Conservation (phyloP, 2,888 invertebrate species). For the Xestia c-nigrum region DNA sequence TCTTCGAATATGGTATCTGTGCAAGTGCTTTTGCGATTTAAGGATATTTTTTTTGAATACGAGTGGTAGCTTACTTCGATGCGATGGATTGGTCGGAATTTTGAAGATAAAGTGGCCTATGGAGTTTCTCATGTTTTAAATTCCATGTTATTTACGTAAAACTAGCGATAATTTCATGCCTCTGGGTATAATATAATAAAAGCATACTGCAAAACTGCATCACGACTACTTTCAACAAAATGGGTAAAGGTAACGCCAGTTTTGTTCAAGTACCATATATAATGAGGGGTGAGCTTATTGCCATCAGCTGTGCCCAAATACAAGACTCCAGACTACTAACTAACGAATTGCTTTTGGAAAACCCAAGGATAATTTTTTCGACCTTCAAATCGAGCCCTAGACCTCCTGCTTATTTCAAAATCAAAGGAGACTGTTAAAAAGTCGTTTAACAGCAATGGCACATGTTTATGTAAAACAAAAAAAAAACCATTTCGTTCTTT, state of each 20-base stretch:
- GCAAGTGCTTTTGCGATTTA: slow-evolving; percentile 59
- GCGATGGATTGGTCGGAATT: background rate
- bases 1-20: slow-evolving; percentile 65
- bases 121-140: background rate
- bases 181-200: background rate
- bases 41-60: slow-evolving; percentile 45
- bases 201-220: background rate
- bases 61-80: slow-evolving; percentile 1
- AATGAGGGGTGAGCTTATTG: background rate
- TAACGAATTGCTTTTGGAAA: background rate
- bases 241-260: background rate
- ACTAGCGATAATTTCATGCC: background rate
- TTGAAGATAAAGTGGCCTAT: background rate
- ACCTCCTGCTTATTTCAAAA: background rate
- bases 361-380: background rate
- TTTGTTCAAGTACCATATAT: background rate
- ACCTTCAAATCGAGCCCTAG: background rate
- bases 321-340: background rate
- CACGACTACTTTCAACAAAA: no score
- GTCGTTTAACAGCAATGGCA: background rate
- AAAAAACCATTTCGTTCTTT: slow-evolving; percentile 12
- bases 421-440: background rate
- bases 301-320: no score
- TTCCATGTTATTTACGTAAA: background rate
- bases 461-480: background rate